Percentiles rank a stretch among this genome's conserved stretches.
These are phyloP conservation scores for Macaca fascicularis DNA, from an alignment of 2,113 vertebrate genomes.

Conservation along the genomic window T2T-MFA8v1.1 NC_088381.1:124043001-124043500, in stretches of 20 bases:
- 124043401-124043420: background rate
- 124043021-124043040: background rate
- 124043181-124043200: background rate
- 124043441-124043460: background rate
- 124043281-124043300: background rate
- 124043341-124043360: background rate
- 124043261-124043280: background rate
- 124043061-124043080: background rate
- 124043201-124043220: background rate
- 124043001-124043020: background rate
- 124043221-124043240: background rate
- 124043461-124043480: background rate
- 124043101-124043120: too few species aligned
- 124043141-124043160: background rate
- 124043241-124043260: background rate
- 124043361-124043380: background rate
- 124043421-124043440: background rate
- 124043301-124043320: background rate
- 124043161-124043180: background rate
- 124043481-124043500: fast-evolving
- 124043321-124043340: background rate
- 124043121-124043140: background rate
- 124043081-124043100: background rate
- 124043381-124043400: background rate
- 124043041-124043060: background rate